phyloP scores from a whole-genome alignment of 2,797 vertebrate species.

The Coluber constrictor region DNA sequence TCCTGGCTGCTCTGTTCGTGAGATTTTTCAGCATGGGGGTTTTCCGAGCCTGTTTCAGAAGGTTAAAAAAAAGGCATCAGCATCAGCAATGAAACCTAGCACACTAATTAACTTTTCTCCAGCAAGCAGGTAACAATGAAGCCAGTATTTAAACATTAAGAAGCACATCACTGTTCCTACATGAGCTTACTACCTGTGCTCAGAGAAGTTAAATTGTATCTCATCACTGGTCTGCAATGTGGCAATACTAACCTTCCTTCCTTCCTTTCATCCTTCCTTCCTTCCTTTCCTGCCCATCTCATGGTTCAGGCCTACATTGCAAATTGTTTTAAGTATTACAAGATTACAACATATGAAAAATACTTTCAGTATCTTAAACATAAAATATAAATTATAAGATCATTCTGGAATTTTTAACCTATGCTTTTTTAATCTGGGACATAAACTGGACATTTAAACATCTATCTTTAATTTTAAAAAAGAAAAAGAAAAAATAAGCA shows the following conservation, averaged over 20 bases:
- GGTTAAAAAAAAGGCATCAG: not conserved
- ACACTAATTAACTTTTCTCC: not conserved
- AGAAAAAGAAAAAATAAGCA: not conserved
- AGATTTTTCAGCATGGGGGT: constrained; percentile 72
- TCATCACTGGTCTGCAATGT: not conserved
- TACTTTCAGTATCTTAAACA: not conserved
- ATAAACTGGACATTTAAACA: not conserved
- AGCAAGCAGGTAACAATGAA: not conserved
- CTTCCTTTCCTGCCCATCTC: not conserved
- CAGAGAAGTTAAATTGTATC: not conserved
- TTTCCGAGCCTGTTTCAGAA: constrained; percentile 75
- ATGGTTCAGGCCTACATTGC: not conserved
- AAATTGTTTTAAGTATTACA: not conserved
- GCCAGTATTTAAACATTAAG: not conserved
- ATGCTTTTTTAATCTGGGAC: not conserved
- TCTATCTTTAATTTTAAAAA: not conserved
- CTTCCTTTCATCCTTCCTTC: not conserved
- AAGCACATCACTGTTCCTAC: not conserved
- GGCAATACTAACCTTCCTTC: not conserved
- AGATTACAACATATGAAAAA: not conserved
- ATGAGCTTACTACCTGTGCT: not conserved
- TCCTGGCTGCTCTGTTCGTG: constrained; percentile 79
- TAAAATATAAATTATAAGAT: not conserved
- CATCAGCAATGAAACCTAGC: not conserved
- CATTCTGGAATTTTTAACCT: not conserved